Evolutionary conservation across 1,140 invertebrate genomes (phyloP).

Genomic region (Cheumatopsyche charites): DNA sequence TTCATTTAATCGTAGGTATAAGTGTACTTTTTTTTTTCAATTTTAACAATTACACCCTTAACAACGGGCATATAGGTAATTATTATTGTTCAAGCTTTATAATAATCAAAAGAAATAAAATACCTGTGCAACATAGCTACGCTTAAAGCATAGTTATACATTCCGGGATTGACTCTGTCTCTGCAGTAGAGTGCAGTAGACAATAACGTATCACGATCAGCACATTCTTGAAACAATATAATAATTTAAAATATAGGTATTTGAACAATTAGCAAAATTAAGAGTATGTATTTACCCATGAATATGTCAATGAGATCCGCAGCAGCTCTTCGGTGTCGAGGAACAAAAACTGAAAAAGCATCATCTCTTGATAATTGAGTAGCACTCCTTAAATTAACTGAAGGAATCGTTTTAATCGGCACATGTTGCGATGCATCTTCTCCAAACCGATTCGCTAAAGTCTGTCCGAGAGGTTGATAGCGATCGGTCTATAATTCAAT

Average conservation of each 20-base stretch:
- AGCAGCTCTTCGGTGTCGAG: constrained; percentile 61
- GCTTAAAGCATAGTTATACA: constrained; percentile 79
- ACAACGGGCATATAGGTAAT: no score
- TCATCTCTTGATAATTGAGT: constrained; percentile 59
- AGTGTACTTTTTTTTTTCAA: no score
- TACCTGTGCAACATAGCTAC: constrained; percentile 76
- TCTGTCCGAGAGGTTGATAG: constrained; percentile 54
- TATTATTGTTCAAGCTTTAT: no score
- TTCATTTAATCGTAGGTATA: no score
- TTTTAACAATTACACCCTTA: no score
- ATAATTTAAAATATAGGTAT: background rate
- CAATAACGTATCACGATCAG: constrained; percentile 71
- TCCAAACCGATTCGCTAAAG: constrained; percentile 62
- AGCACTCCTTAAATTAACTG: constrained; percentile 60
- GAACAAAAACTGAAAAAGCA: constrained; percentile 65
- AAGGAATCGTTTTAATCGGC: constrained; percentile 58
- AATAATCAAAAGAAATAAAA: constrained; percentile 13
- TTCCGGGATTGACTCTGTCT: constrained; percentile 74
- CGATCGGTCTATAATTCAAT: constrained; percentile 54
- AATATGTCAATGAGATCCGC: constrained; percentile 60
- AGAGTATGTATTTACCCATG: constrained; percentile 62
- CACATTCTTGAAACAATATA: constrained; percentile 62
- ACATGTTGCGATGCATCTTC: constrained; percentile 59
- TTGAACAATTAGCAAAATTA: constrained; percentile 1
- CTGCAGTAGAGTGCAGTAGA: constrained; percentile 73